Percentiles rank a stretch among this genome's conserved stretches.
phyloP scores from a whole-genome alignment of 2,888 invertebrate species.

The Aphodius sticticus region DNA sequence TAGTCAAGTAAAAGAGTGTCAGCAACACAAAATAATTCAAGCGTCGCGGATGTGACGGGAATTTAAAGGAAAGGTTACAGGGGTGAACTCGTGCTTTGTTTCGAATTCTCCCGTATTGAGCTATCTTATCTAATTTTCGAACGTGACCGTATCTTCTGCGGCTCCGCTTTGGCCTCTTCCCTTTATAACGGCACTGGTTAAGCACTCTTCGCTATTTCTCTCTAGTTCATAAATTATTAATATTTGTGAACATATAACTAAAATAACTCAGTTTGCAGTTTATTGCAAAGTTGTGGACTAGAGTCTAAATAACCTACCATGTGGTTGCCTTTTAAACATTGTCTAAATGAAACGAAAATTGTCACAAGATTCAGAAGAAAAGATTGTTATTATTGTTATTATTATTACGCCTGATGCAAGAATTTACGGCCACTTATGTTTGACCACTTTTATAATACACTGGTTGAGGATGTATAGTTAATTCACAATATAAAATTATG shows the following conservation, averaged over 20 bases:
- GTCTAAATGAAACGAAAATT: too few species aligned
- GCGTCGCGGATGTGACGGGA: neutral
- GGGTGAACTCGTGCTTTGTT: neutral
- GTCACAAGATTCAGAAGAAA: too few species aligned
- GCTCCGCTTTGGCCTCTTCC: neutral
- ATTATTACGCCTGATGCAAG: too few species aligned
- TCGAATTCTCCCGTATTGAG: neutral
- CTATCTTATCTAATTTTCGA: slow-evolving; percentile 4
- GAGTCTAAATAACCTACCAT: too few species aligned
- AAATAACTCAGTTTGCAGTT: neutral
- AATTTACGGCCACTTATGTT: too few species aligned
- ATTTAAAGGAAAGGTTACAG: neutral
- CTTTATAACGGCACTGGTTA: neutral
- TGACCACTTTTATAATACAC: too few species aligned
- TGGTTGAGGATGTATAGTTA: too few species aligned
- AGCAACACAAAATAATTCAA: slow-evolving; percentile 4
- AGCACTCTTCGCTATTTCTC: neutral
- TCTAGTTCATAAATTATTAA: neutral
- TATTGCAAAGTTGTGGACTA: too few species aligned
- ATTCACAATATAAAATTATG: too few species aligned
- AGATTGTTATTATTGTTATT: too few species aligned
- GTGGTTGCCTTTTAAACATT: too few species aligned
- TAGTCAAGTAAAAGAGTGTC: neutral
- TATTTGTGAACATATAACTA: too few species aligned
- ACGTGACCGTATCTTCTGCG: neutral